Base-by-base conservation (phyloP, 2,113 vertebrate genomes). In the Pachypanchax playfairii region DNA sequence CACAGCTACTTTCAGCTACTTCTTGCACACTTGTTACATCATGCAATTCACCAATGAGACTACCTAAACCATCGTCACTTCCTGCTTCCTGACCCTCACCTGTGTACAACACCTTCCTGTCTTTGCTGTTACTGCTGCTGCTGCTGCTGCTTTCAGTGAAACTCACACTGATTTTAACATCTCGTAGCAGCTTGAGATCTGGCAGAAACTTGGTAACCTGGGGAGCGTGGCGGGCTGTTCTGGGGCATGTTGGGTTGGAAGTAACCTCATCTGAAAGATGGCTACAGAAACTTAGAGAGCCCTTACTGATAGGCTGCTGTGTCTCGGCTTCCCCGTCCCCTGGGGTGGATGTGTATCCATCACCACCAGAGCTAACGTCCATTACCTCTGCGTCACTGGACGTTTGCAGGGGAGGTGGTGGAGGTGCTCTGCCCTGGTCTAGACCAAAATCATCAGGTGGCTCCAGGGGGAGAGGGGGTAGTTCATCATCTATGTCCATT, bases 371-470 rank as follows among this genome's bases (percentile, higher is more conserved):
- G 96, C 97, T 94, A 99, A 99, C 97, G 97, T 99, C 97, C 97
- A 99, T 98, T 96, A 97, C 96, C 95, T 99, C 97, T 96, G 97
- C 97, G 95, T 98, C 97, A 99, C 97, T 98, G 97, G 97, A 99
- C 96, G 96, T 99, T 99, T 98, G 97, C 97, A 98, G 96, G 96
- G 97, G 97, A 98, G 97, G 97, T 96, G 96, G 96, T 97, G 97
- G 97, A 98, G 96, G 96, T 92, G 95, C 94, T 83, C 92, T 92
- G 88, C 91, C 92, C 81, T 86, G 79, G 82, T 95, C 94, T 91
- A 88, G 90, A 89, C 87, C 91, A 87, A 89, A 90, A 87, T 94
- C 91, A 85, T 92, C 89, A 81, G 94, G 92, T 77, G 95, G 92
- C 89, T 96, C 96, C 92, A 94, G 92, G 78, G 94, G 95, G 90